phyloP scores from a whole-genome alignment of 2,113 vertebrate species.

The Connochaetes taurinus region DNA sequence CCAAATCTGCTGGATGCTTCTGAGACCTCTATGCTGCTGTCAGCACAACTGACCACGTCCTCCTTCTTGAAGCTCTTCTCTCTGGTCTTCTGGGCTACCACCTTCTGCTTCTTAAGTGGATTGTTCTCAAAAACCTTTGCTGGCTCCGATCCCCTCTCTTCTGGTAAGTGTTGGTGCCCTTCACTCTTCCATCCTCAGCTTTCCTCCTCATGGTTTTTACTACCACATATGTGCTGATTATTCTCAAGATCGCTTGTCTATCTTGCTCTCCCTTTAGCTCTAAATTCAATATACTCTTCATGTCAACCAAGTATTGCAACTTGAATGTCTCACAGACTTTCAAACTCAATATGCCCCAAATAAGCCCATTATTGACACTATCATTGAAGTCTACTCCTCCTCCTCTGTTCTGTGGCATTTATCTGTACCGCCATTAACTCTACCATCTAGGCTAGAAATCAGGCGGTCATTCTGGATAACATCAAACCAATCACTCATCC shows the following conservation, averaged over 20 bases:
- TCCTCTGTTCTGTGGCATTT: neutral
- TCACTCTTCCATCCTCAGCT: neutral
- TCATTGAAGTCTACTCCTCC: neutral
- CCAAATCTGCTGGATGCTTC: neutral
- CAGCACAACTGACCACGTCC: neutral
- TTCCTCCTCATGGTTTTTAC: neutral
- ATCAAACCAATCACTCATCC: neutral
- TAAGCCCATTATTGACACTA: neutral
- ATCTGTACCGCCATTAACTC: neutral
- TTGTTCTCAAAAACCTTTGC: neutral
- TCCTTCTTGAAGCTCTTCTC: neutral
- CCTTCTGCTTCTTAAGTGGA: neutral
- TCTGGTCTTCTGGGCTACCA: neutral
- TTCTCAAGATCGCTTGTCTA: neutral
- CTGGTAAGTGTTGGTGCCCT: neutral
- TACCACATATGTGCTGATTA: neutral
- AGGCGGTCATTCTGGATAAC: neutral
- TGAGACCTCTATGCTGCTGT: neutral
- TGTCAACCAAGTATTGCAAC: neutral
- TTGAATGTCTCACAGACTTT: neutral
- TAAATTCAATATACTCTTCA: neutral
- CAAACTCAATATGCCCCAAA: neutral
- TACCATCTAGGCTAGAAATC: neutral
- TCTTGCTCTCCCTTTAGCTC: neutral
- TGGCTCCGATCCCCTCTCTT: neutral